phyloP scores from a whole-genome alignment of 2,888 invertebrate genomes.

The Dynastes tityus region DNA sequence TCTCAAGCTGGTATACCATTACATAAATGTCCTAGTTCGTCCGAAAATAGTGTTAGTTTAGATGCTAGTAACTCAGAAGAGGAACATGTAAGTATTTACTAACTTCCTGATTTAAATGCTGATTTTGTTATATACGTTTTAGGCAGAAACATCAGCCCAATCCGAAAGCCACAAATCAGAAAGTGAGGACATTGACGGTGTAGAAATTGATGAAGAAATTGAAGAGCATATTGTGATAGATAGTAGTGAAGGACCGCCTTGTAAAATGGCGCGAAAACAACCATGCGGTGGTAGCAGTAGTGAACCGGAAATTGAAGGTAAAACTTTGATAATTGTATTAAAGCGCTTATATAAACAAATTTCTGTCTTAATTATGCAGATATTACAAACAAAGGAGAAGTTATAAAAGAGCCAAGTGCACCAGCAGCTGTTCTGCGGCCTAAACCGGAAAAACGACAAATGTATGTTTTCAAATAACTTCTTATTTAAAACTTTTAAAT shows the following conservation, averaged over 20 bases:
- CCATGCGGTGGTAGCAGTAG: slow-evolving; percentile 64
- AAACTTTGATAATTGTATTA: too few relatives aligned
- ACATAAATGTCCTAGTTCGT: slow-evolving; percentile 78
- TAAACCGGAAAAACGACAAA: slow-evolving; percentile 56
- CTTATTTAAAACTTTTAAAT: slow-evolving; percentile 6
- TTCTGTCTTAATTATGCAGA: slow-evolving; percentile 16
- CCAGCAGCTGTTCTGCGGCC: slow-evolving; percentile 49
- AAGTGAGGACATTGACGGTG: slow-evolving; percentile 70
- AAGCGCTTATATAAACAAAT: neutral
- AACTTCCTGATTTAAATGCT: slow-evolving; percentile 20
- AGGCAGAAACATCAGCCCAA: slow-evolving; percentile 67
- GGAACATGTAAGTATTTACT: slow-evolving; percentile 72
- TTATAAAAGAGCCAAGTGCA: slow-evolving; percentile 38
- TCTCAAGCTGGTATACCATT: slow-evolving; percentile 70
- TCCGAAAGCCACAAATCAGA: slow-evolving; percentile 73
- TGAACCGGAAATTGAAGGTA: slow-evolving; percentile 66
- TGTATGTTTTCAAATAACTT: slow-evolving; percentile 53
- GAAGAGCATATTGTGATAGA: slow-evolving; percentile 71
- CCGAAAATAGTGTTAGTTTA: slow-evolving; percentile 84
- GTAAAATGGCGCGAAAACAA: slow-evolving; percentile 71
- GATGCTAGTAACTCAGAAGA: slow-evolving; percentile 88
- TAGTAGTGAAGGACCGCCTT: slow-evolving; percentile 71
- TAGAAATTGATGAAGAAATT: slow-evolving; percentile 68
- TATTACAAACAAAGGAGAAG: slow-evolving; percentile 40
- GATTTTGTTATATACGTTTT: neutral